These are phyloP conservation scores for Drosophila silvestris DNA, from an alignment of 2,888 invertebrate species.

Conservation along the genomic window DNA sequence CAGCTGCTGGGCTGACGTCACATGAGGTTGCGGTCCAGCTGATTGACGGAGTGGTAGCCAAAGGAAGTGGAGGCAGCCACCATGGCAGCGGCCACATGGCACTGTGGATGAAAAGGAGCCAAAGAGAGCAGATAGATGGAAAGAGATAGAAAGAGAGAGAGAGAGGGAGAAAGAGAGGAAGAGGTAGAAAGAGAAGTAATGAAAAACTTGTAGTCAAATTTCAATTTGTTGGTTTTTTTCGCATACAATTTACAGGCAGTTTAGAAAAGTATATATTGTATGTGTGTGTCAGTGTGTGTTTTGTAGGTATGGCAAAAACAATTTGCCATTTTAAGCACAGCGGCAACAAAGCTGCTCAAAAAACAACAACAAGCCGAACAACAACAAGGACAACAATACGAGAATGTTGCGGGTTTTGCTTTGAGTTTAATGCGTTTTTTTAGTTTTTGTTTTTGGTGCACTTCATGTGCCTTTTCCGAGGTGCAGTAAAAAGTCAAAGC, in stretches of 20 bases:
- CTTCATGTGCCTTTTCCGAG: slow-evolving; percentile 24
- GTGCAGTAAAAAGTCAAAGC: slow-evolving; percentile 76
- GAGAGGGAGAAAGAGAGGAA: slow-evolving; percentile 3
- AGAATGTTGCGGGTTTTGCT: slow-evolving; percentile 66
- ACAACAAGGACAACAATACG: slow-evolving; percentile 50
- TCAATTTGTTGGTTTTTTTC: slow-evolving; percentile 31
- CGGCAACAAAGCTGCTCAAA: slow-evolving; percentile 56
- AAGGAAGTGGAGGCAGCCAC: slow-evolving; percentile 85
- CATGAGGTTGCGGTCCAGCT: slow-evolving; percentile 85
- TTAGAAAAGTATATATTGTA: slow-evolving; percentile 35
- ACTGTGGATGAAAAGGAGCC: slow-evolving; percentile 68
- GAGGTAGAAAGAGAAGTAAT: slow-evolving; percentile 26
- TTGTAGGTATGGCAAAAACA: slow-evolving; percentile 47
- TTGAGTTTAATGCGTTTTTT: slow-evolving; percentile 44
- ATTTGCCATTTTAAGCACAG: slow-evolving; percentile 61
- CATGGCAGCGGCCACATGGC: slow-evolving; percentile 85
- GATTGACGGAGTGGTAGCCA: slow-evolving; percentile 85
- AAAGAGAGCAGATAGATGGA: not conserved
- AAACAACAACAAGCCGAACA: slow-evolving; percentile 36
- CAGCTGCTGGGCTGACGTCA: slow-evolving; percentile 86
- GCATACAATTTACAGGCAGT: slow-evolving; percentile 75
- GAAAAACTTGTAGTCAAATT: slow-evolving; percentile 47
- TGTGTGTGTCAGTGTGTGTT: slow-evolving; percentile 23
- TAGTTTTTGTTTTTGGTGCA: slow-evolving; percentile 9
- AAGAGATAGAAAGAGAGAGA: not conserved